Percentiles rank a stretch among this genome's conserved stretches.
Evolutionary conservation across 64 coral and sea anemone species (phyloP).

Genomic region (Montipora capricornis): DNA sequence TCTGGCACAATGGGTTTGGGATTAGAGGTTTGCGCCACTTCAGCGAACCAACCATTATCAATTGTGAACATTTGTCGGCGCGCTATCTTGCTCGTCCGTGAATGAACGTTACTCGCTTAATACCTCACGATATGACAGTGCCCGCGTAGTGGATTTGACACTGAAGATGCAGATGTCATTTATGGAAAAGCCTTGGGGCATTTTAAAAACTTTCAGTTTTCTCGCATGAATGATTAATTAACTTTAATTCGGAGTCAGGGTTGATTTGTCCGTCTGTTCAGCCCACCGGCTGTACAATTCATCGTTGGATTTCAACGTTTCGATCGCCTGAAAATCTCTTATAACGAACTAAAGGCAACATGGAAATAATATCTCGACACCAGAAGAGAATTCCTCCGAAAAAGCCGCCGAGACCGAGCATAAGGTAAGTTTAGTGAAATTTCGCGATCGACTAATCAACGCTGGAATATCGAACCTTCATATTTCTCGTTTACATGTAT

Average conservation of each 20-base stretch:
- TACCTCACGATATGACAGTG: not conserved
- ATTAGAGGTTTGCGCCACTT: conserved; percentile 6
- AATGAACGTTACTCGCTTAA: not conserved
- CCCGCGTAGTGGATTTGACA: conserved; percentile 6
- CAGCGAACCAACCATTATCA: not conserved
- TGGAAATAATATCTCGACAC: not conserved
- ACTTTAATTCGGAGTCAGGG: not conserved
- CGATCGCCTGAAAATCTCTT: not conserved
- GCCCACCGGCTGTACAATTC: not conserved
- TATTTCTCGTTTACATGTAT: not conserved
- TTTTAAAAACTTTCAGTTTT: conserved; percentile 24
- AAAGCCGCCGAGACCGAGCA: conserved; percentile 45
- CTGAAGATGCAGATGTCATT: conserved; percentile 28
- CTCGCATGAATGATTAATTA: conserved; percentile 36
- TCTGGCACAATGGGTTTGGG: not conserved
- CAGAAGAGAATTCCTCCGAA: not conserved
- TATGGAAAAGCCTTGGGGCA: conserved; percentile 10
- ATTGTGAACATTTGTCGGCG: not conserved
- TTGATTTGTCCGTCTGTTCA: not conserved
- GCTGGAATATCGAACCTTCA: not conserved
- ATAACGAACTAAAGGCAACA: not conserved
- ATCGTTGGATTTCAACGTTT: not conserved
- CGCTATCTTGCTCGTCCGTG: too few relatives aligned
- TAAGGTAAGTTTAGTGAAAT: conserved; percentile 30
- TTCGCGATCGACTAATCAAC: conserved; percentile 11